phyloP scores from a whole-genome alignment of 2,888 invertebrate species.

The Drosophila parthenogenetica region DNA sequence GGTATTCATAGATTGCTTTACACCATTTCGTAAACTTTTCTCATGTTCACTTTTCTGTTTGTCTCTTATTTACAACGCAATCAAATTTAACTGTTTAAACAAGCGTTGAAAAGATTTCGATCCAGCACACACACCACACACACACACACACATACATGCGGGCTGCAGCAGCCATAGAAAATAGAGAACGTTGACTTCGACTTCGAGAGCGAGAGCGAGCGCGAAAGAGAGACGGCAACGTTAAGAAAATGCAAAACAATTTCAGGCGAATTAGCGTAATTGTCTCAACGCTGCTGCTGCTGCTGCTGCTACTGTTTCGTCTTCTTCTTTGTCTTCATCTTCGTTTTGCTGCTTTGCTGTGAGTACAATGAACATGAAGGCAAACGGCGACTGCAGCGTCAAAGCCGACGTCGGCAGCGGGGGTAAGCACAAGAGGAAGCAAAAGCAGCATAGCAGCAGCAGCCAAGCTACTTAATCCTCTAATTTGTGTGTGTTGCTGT shows the following conservation, averaged over 20 bases:
- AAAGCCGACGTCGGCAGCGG: conserved; percentile 44
- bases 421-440: conserved; percentile 30
- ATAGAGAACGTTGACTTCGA: conserved; percentile 11
- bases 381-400: conserved; percentile 51
- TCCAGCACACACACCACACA: conserved; percentile 32
- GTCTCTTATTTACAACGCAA: conserved; percentile 70
- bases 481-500: conserved; percentile 70
- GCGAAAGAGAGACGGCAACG: background rate
- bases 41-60: conserved; percentile 48
- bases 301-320: conserved; percentile 21
- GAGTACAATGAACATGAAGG: conserved; percentile 65
- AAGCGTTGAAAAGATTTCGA: conserved; percentile 67
- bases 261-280: conserved; percentile 81
- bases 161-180: conserved; percentile 42
- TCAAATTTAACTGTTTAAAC: conserved; percentile 76
- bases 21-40: conserved; percentile 30
- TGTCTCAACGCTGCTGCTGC: conserved; percentile 66
- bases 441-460: conserved; percentile 44
- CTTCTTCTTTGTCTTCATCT: conserved; percentile 14
- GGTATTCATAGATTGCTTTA: conserved; percentile 40
- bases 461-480: conserved; percentile 79
- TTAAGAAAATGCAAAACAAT: conserved; percentile 78
- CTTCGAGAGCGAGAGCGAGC: background rate
- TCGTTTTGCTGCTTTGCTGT: conserved; percentile 1
- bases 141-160: conserved; percentile 35